phyloP scores from a whole-genome alignment of 1,140 invertebrate species.

The Cydia pomonella region DNA sequence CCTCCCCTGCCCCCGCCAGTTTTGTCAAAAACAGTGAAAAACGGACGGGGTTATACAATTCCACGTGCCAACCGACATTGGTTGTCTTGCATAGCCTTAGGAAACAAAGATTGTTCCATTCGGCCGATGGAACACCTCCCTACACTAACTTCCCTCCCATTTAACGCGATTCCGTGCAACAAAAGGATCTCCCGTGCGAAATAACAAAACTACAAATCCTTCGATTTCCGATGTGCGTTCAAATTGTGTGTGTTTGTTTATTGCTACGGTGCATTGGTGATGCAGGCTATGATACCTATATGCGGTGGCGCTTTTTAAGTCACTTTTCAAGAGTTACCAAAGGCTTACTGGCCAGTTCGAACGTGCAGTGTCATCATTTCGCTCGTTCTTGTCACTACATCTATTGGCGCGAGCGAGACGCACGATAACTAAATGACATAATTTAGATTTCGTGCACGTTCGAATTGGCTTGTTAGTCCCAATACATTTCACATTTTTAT shows the following conservation, averaged over 20 bases:
- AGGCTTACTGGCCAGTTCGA: background rate
- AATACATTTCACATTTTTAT: no score
- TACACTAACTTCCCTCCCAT: constrained; percentile 76
- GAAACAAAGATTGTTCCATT: constrained; percentile 75
- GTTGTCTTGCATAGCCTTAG: constrained; percentile 66
- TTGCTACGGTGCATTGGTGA: background rate
- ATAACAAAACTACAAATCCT: constrained; percentile 76
- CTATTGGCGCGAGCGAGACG: no score
- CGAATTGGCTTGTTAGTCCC: no score
- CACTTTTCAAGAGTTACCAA: background rate
- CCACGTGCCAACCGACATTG: constrained; percentile 58
- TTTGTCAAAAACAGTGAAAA: constrained; percentile 38
- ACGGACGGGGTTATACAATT: constrained; percentile 48
- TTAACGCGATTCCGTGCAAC: constrained; percentile 76
- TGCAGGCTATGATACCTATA: background rate
- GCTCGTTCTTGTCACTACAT: no score
- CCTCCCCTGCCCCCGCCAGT: constrained; percentile 44
- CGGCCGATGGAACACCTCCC: constrained; percentile 74
- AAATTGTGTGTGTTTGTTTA: constrained; percentile 28
- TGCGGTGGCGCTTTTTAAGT: background rate
- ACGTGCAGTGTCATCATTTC: no score
- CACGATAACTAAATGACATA: no score
- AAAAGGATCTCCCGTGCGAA: constrained; percentile 73
- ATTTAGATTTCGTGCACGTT: no score
- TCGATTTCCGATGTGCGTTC: constrained; percentile 37